phyloP scores from a whole-genome alignment of 2,113 vertebrate genomes.

The Eretmodus cyanostictus region DNA sequence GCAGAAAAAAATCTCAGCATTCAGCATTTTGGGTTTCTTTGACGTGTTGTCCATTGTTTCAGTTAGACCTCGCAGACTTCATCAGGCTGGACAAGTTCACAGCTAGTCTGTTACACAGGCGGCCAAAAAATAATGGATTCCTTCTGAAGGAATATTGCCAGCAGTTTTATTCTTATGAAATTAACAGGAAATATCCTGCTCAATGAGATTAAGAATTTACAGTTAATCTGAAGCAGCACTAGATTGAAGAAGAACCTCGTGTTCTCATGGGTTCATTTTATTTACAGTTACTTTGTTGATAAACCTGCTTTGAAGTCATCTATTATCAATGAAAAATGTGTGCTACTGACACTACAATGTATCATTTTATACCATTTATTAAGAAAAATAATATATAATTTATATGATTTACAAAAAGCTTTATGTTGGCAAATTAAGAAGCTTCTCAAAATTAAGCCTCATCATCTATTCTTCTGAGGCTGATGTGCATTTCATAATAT shows the following conservation, averaged over 20 bases:
- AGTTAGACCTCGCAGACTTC: background rate
- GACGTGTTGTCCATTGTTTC: background rate
- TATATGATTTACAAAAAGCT: background rate
- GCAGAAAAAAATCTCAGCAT: background rate
- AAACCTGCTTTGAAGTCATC: background rate
- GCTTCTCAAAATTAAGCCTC: background rate
- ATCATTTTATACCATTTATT: background rate
- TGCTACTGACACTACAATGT: background rate
- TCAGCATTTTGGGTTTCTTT: background rate
- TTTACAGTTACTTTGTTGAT: background rate
- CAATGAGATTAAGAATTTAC: background rate
- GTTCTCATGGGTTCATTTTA: background rate
- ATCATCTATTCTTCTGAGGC: background rate
- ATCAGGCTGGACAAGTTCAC: background rate
- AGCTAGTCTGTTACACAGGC: background rate
- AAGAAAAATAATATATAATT: background rate
- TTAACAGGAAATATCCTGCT: background rate
- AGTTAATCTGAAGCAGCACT: background rate
- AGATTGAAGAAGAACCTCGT: accelerated
- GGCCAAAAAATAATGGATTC: background rate
- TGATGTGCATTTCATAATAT: background rate
- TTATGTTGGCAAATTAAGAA: background rate
- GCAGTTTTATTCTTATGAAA: background rate
- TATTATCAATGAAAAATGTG: accelerated
- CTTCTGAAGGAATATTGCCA: background rate